These are phyloP conservation scores for Dysidea cf. avara DNA, from an alignment of 37 sponge, comb jelly and placozoan genomes.

Conservation along the genomic window DNA sequence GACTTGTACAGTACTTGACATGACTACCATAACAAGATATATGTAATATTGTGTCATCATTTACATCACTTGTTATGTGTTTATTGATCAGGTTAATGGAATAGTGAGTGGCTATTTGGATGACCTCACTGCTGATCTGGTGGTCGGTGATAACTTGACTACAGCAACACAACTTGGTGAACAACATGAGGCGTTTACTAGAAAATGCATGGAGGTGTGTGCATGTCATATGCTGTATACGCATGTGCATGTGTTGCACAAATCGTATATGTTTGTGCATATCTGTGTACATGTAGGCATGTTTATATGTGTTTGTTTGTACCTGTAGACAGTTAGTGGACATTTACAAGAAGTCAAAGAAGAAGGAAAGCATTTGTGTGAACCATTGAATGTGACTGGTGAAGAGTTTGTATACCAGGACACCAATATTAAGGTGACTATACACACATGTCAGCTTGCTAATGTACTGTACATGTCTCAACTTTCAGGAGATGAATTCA, in stretches of 20 bases:
- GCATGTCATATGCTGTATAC: not conserved
- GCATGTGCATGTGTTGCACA: not conserved
- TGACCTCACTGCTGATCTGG: slow-evolving; percentile 29
- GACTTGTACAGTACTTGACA: too few relatives aligned
- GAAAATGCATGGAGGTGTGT: slow-evolving; percentile 52
- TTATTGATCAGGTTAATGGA: slow-evolving; percentile 28
- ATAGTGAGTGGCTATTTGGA: slow-evolving; percentile 23
- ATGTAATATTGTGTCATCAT: too few relatives aligned
- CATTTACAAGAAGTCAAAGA: slow-evolving; percentile 20
- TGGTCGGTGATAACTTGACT: slow-evolving; percentile 38
- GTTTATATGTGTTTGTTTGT: not conserved
- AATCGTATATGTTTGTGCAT: not conserved
- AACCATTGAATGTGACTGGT: slow-evolving; percentile 2
- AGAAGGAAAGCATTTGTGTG: slow-evolving; percentile 9
- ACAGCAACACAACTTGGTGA: slow-evolving; percentile 36
- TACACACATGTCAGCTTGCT: not conserved
- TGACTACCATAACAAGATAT: too few relatives aligned
- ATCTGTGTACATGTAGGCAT: not conserved
- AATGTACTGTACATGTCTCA: not conserved
- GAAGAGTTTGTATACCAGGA: slow-evolving; percentile 16
- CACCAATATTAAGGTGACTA: not conserved
- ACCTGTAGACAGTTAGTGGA: slow-evolving; percentile 4
- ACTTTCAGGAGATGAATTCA: not conserved
- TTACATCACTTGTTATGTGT: too few relatives aligned
- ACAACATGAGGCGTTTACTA: slow-evolving; percentile 52